phyloP scores from a whole-genome alignment of 2,797 vertebrate genomes.

The Manis crassicaudata region DNA sequence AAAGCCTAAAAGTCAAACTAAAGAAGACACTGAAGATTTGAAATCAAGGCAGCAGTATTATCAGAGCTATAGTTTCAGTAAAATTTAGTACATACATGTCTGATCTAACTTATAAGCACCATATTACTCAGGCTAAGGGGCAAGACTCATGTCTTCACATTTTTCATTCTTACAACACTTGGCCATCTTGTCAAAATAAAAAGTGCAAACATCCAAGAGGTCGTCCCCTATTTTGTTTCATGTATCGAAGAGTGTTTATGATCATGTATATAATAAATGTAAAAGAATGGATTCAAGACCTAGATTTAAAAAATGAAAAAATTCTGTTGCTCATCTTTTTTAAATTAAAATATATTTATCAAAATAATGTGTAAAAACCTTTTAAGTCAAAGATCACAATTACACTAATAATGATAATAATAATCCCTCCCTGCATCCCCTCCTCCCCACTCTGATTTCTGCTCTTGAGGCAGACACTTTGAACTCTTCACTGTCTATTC shows the following conservation, averaged over 20 bases:
- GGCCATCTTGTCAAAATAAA: constrained; percentile 32
- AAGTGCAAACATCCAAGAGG: neutral
- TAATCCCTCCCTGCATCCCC: neutral
- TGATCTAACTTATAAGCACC: neutral
- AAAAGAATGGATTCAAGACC: neutral
- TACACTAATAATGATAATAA: neutral
- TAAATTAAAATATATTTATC: constrained; percentile 11
- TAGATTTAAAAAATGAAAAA: constrained; percentile 41
- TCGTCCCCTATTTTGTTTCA: constrained; percentile 3
- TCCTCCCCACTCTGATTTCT: neutral
- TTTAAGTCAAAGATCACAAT: neutral
- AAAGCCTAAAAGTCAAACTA: constrained; percentile 34
- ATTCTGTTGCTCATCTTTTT: neutral
- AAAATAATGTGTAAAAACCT: constrained; percentile 2
- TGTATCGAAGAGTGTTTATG: neutral
- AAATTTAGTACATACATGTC: neutral
- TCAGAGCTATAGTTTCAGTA: neutral
- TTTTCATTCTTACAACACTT: neutral
- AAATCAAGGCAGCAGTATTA: neutral
- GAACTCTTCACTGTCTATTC: neutral
- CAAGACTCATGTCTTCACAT: neutral
- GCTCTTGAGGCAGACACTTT: neutral
- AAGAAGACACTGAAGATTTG: neutral
- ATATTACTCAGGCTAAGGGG: neutral
- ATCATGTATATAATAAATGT: neutral